Base-by-base conservation (phyloP, 1,140 invertebrate species). In the Andrena cerasifolii region DNA sequence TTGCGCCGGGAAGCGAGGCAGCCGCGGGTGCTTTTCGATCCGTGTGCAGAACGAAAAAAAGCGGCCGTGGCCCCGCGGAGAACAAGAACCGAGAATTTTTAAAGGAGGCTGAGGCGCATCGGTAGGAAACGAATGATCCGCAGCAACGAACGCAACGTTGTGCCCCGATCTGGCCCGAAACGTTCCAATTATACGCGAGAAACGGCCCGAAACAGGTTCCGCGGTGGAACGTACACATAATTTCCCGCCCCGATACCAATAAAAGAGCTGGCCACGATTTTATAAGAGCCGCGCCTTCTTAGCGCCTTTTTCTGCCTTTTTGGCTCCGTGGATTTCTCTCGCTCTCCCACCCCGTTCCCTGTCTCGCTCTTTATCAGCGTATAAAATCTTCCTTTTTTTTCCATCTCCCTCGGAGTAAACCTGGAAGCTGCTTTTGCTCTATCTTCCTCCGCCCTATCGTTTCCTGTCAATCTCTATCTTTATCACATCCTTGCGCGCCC, bases 201-300 rank as follows among this genome's bases (percentile, higher is more conserved):
- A 89, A 89, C 82, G 84, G 79, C 75, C 81, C 81, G 85, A 88
- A 91, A 91, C 90, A 87, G 89, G 90, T 91, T 90, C 82, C 78
- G 78, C 74, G 70, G 43, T 80, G 89, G 89, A 90, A 90, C 89
- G 89, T 88, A 88, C 88, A 89, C 87, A 89, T 91, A 87, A 90
- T 91, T 90, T 90, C 86, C 89, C 89, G 85, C 82, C 85, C 83
- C 80, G 75, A 80, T 79, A 81, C 89, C 89, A 89, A 89, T 90
- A 90, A 90, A 91, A 86, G 87, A 88, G 85, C 88, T 68, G 85
- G 79, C 87, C 86, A 87, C 87, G 85, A 91, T 90, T 91, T 90
- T 90, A 91, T 89, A 91, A 91, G 86, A 87, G 87, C 88, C 87
- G 88, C 89, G 86, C 89, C 89, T 90, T 90, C 88, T 89, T 87